Evolutionary conservation across 2,888 invertebrate species (phyloP).

Genomic region (Andrena chrysosceles): DNA sequence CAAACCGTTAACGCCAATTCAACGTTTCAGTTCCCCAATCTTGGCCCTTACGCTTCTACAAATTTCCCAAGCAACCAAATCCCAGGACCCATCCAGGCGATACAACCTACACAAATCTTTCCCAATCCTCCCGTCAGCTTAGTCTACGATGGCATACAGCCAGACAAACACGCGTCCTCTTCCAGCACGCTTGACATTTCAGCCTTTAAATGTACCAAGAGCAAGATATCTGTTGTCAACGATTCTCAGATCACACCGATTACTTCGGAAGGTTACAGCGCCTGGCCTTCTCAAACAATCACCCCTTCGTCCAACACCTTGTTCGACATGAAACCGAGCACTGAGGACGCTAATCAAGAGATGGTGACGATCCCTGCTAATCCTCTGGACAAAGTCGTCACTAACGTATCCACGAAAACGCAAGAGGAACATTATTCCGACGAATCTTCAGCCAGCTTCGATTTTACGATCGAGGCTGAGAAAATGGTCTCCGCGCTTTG

Average conservation of each 20-base stretch:
- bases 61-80: conserved; percentile 70
- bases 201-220: conserved; percentile 37
- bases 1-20: conserved; percentile 74
- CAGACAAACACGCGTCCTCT: conserved; percentile 64
- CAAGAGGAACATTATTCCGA: conserved; percentile 79
- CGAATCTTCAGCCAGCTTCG: conserved; percentile 87
- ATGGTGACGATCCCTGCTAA: background rate
- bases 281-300: conserved; percentile 67
- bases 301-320: conserved; percentile 20
- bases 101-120: conserved; percentile 69
- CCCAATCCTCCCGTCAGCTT: conserved; percentile 67
- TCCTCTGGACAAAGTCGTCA: conserved; percentile 36
- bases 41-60: conserved; percentile 65
- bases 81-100: conserved; percentile 52
- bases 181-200: conserved; percentile 42
- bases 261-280: conserved; percentile 37
- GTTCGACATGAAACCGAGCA: conserved; percentile 25
- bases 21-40: conserved; percentile 69
- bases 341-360: conserved; percentile 19
- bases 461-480: conserved; percentile 88
- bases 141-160: conserved; percentile 56
- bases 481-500: conserved; percentile 88
- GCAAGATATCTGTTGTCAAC: conserved; percentile 20
- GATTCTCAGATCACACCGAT: conserved; percentile 24
- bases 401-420: conserved; percentile 41